Evolutionary conservation across 2,113 vertebrate species (phyloP), one percentile per base, ranked within the genome.

Genomic region (Paracyprichromis sp.): DNA sequence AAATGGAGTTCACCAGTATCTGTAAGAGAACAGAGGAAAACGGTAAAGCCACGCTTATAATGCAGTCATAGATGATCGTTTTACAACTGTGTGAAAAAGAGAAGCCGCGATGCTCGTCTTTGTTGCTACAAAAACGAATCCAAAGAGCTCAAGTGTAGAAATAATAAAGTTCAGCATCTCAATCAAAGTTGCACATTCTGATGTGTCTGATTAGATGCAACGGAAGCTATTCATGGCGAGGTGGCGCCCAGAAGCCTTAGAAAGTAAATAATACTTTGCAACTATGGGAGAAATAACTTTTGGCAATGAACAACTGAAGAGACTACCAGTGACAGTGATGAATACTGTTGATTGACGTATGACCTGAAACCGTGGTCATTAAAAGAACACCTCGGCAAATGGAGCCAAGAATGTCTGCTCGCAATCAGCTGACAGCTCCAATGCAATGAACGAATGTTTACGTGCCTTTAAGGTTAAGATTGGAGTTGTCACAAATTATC

Each of bases 1-100:
- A 0, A 82, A 87, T 61, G 92, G 96, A 95, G 95, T 99, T 97
- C 91, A 99, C 98, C 56, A 99, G 94, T 86, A 99, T 97, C 98
- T 99, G 95, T 5, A 92, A 71, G 47, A 84, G 16, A 71, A 63
- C 16, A 86, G 14, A 76, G 12, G 34, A 59, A 26, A 53, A 31
- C 2, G 1, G 11, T 8, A 79, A 10, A 69, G 16, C 2, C 6
- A 26, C 38, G 11, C 85, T 52, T 79, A 57, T 3, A 29, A 34
- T 80, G n/a, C 6, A 53, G 12, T 52, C 45, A 34, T n/a, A 16
- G 21, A 80, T 21, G 7, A 36, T 34, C 17, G 1, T 19, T 61
- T n/a, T 50, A 56, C 4, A 31, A 78, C 29, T 34, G 7, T 53
- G 52, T 31, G 10, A 47, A 61, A 47, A 38, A 50, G 45, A 50